Evolutionary conservation across 2,888 invertebrate species (phyloP).

Genomic region (Parthenolecanium corni): DNA sequence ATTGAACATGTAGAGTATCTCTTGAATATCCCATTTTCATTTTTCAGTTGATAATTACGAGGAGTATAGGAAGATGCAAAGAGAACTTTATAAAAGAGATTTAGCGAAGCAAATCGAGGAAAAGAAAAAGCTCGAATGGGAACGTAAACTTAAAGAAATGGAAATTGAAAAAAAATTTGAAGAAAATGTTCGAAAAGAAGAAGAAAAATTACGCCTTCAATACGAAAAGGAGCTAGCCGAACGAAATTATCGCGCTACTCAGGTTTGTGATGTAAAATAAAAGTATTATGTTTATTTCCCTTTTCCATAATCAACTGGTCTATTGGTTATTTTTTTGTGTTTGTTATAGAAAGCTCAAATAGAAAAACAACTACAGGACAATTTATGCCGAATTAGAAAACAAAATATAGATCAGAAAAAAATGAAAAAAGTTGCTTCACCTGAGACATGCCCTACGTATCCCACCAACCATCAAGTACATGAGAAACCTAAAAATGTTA

Average conservation of each 20-base stretch:
- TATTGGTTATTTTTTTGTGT: not conserved
- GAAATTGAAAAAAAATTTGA: slow-evolving; percentile 11
- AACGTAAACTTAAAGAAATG: slow-evolving; percentile 8
- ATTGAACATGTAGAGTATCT: too few relatives aligned
- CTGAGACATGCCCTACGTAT: not conserved
- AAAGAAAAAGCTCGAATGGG: slow-evolving; percentile 5
- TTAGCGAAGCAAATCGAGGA: slow-evolving; percentile 19
- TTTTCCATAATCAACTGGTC: not conserved
- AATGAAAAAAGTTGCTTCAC: not conserved
- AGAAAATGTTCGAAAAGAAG: not conserved
- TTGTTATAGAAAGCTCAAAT: slow-evolving; percentile 5
- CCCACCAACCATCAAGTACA: slow-evolving; percentile 1
- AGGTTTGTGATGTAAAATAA: too few relatives aligned
- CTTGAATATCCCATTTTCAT: not conserved
- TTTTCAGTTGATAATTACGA: not conserved
- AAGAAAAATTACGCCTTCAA: slow-evolving; percentile 7
- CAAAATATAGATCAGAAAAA: not conserved
- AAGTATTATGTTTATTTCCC: not conserved
- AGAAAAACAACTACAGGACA: slow-evolving; percentile 1
- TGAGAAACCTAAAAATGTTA: slow-evolving; percentile 3
- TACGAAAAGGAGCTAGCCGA: slow-evolving; percentile 10
- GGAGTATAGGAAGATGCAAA: not conserved
- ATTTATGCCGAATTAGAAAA: not conserved
- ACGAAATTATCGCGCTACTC: not conserved
- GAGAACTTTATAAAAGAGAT: slow-evolving; percentile 16